Evolutionary conservation across 2,888 invertebrate species (phyloP), one percentile per base, ranked within the genome.

Genomic region (Ethmia dodecea): DNA sequence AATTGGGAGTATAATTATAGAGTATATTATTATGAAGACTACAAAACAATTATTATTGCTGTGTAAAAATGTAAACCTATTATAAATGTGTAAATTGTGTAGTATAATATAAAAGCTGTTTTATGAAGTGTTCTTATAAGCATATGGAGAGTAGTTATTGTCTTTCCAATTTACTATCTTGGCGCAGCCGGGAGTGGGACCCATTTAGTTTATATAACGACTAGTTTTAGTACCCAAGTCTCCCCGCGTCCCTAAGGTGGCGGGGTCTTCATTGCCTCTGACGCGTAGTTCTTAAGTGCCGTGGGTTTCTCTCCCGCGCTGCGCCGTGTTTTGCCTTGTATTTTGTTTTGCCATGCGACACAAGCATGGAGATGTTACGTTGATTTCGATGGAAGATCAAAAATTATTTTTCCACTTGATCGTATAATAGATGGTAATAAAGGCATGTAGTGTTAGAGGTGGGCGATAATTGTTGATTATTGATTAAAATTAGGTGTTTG

Each of bases 401-500:
- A 79, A 78, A 79, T 66, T 84, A 84, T 84, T 84, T 86, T 86
- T 86, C 83, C 86, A 84, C 83, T 86, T 69, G 79, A 79, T 74
- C 75, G 76, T 80, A 79, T 52, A 49, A 49, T 47, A 47, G 31
- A 38, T 68, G 44, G 56, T 70, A 64, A 72, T 64, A 66, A 73
- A 75, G 69, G 77, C 76, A 77, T 73, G 80, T 83, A 81, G 79
- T 74, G 72, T 77, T 83, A 83, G 80, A 72, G 75, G 67, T 68
- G 80, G 76, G 76, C 79, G 81, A 74, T 78, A 77, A 81, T 86
- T 86, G 86, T 86, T 86, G 86, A 86, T 86, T 84, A 84, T 84
- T 86, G 86, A 80, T 77, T 79, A 83, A 81, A 77, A 76, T 78
- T 83, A 83, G 78, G 72, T 76, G 78, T 83, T 80, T 68, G 73